These are phyloP conservation scores for Hiodon tergisus DNA, from an alignment of 2,113 vertebrate genomes.

Conservation along the genomic window DNA sequence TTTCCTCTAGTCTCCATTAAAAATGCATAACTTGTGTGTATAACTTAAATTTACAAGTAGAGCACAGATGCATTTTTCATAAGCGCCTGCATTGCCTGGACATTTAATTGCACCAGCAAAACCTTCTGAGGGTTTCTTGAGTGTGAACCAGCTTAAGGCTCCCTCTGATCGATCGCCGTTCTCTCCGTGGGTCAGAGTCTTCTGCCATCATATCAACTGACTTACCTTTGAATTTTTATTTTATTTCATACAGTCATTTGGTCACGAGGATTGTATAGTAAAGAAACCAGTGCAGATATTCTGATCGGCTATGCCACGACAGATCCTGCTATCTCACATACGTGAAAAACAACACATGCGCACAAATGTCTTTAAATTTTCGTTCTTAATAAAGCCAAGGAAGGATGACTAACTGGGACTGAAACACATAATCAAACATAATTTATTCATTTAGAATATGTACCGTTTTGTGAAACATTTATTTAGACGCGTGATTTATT, in stretches of 20 bases:
- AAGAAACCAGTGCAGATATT: too few species aligned
- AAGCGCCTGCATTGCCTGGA: not conserved
- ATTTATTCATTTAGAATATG: too few species aligned
- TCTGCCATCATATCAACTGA: slow-evolving; percentile 1
- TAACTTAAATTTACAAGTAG: slow-evolving; percentile 38
- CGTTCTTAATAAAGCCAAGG: too few species aligned
- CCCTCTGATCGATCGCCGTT: slow-evolving; percentile 18
- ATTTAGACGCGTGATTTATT: too few species aligned
- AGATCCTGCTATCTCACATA: too few species aligned
- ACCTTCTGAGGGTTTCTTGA: slow-evolving; percentile 19
- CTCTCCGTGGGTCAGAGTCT: not conserved
- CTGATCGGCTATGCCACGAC: too few species aligned
- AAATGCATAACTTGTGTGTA: slow-evolving; percentile 31
- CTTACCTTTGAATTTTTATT: not conserved
- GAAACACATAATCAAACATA: too few species aligned
- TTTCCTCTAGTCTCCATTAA: slow-evolving; percentile 29
- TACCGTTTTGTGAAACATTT: too few species aligned
- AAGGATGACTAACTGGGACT: too few species aligned
- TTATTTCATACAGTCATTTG: not conserved
- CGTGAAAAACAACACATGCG: too few species aligned
- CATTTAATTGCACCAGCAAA: slow-evolving; percentile 35
- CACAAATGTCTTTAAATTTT: too few species aligned
- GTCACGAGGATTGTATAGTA: too few species aligned
- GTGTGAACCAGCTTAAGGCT: slow-evolving; percentile 7
- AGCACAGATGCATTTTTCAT: slow-evolving; percentile 51